Evolutionary conservation across 1,140 invertebrate genomes (phyloP).

Genomic region (Philopotamus ludificatus): DNA sequence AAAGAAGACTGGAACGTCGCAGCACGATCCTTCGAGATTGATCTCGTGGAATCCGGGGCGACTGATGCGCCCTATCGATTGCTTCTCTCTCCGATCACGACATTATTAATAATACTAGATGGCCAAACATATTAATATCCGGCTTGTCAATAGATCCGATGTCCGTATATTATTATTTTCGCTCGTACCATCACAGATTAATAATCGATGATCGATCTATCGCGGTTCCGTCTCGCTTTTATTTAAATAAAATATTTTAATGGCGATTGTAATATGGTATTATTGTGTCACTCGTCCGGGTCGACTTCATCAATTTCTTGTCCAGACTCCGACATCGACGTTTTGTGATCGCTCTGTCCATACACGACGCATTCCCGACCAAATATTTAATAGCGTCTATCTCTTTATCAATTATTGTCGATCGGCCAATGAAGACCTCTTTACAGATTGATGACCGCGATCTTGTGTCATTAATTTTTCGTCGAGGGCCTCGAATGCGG

Average conservation of each 20-base stretch:
- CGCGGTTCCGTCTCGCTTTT: too few relatives aligned
- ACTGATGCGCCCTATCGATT: constrained; percentile 21
- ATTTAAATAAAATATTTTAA: constrained; percentile 24
- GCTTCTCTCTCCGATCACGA: constrained; percentile 19
- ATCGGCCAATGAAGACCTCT: not conserved
- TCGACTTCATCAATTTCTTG: constrained; percentile 33
- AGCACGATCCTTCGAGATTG: constrained; percentile 6
- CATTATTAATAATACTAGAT: constrained; percentile 30
- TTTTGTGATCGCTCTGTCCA: constrained; percentile 25
- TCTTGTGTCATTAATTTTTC: not conserved
- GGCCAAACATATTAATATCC: constrained; percentile 21
- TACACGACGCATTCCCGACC: constrained; percentile 25
- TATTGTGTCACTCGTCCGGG: constrained; percentile 31
- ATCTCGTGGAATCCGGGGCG: constrained; percentile 8
- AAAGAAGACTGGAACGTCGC: not conserved
- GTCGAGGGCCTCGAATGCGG: not conserved
- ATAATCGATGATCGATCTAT: too few relatives aligned
- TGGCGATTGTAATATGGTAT: constrained; percentile 32
- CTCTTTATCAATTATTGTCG: not conserved
- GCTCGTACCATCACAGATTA: too few relatives aligned
- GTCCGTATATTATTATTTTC: too few relatives aligned
- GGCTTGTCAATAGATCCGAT: constrained; percentile 17
- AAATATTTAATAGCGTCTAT: not conserved
- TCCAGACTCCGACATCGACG: constrained; percentile 22
- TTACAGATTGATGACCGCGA: not conserved